Evolutionary conservation across 2,113 vertebrate species (phyloP).

Genomic region (Acinonyx jubatus): DNA sequence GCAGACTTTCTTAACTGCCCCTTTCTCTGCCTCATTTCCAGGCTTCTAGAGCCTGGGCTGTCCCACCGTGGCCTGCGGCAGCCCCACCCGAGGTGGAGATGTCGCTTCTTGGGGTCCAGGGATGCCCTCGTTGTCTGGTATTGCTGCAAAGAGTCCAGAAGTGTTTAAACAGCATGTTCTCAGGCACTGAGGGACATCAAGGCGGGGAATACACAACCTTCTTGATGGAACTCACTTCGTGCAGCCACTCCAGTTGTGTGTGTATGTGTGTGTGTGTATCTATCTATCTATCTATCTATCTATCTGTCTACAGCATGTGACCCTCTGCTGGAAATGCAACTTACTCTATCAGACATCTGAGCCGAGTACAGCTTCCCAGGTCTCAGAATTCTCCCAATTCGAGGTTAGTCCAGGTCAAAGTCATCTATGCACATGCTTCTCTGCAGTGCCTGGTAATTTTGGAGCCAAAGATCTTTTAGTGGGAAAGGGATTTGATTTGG

Average conservation of each 20-base stretch:
- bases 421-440: fast-evolving
- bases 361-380: not conserved
- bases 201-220: no score
- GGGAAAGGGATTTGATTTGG: not conserved
- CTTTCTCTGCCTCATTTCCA: not conserved
- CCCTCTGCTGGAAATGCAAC: fast-evolving
- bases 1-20: fast-evolving
- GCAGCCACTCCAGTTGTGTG: not conserved
- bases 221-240: not conserved
- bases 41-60: not conserved
- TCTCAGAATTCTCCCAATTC: not conserved
- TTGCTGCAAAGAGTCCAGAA: no score
- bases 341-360: fast-evolving
- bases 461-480: not conserved
- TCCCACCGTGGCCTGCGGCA: fast-evolving
- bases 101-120: fast-evolving
- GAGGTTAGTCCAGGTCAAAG: not conserved
- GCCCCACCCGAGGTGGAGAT: fast-evolving
- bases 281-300: not conserved
- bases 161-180: fast-evolving
- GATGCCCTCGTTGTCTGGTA: fast-evolving
- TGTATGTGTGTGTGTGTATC: not conserved
- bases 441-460: no score
- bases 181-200: fast-evolving
- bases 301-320: not conserved